Evolutionary conservation across 2,888 invertebrate species (phyloP).

Genomic region (Zaprionus bogoriensis): DNA sequence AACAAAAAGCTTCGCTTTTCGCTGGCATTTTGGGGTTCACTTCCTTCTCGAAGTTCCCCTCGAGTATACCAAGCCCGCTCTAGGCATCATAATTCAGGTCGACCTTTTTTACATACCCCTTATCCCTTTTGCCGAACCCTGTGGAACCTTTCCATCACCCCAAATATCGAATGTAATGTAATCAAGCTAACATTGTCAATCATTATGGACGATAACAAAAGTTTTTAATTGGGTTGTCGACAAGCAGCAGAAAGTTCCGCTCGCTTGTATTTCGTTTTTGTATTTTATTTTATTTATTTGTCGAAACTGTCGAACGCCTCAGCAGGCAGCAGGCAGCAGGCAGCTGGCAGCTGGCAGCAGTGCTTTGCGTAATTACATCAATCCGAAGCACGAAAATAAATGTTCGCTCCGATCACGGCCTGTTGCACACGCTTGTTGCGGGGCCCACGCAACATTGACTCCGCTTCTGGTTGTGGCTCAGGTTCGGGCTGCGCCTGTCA

Average conservation of each 20-base stretch:
- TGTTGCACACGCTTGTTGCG: conserved; percentile 33
- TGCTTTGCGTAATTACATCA: conserved; percentile 45
- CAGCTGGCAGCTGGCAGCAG: conserved; percentile 13
- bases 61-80: neutral
- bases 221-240: conserved; percentile 71
- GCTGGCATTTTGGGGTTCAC: too few species aligned
- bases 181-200: conserved; percentile 59
- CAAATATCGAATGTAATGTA: conserved; percentile 48
- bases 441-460: conserved; percentile 19
- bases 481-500: conserved; percentile 9
- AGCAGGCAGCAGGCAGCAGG: conserved; percentile 3
- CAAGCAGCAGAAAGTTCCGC: neutral
- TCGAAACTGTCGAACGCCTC: conserved; percentile 3
- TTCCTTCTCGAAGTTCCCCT: neutral
- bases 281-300: neutral
- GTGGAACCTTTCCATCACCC: conserved; percentile 29
- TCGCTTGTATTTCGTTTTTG: neutral
- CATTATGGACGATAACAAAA: conserved; percentile 56
- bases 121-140: conserved; percentile 24
- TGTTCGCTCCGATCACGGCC: conserved; percentile 42
- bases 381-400: conserved; percentile 27
- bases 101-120: conserved; percentile 5
- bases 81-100: neutral
- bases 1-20: too few species aligned
- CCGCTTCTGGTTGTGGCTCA: neutral